Percentiles rank a stretch among this genome's conserved stretches.
phyloP scores from a whole-genome alignment of 1,140 invertebrate genomes.

The Matsumurasca onukii region DNA sequence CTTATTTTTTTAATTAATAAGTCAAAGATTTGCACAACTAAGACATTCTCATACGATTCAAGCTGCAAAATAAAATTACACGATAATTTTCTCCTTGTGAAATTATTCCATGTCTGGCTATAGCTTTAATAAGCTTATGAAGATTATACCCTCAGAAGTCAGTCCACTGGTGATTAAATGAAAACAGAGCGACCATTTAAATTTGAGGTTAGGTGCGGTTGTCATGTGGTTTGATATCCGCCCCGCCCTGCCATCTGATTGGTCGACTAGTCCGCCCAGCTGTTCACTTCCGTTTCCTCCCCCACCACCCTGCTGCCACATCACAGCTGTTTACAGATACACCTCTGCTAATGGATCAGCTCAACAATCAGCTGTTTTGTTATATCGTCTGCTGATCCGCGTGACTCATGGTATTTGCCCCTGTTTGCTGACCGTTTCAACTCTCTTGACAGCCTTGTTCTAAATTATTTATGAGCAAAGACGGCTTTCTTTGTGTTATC shows the following conservation, averaged over 20 bases:
- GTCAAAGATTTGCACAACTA: too few species aligned
- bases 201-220: too few species aligned
- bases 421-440: not conserved
- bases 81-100: too few species aligned
- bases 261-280: not conserved
- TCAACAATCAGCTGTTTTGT: not conserved
- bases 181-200: not conserved
- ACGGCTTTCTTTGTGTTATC: too few species aligned
- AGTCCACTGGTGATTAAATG: not conserved
- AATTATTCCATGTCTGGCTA: too few species aligned
- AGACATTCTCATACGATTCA: too few species aligned
- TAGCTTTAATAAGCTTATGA: too few species aligned
- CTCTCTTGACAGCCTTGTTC: not conserved
- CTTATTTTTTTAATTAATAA: too few species aligned
- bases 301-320: not conserved
- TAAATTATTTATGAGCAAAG: not conserved
- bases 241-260: not conserved
- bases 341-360: conserved; percentile 21
- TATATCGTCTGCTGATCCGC: not conserved
- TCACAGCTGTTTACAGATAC: not conserved
- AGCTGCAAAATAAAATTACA: too few species aligned
- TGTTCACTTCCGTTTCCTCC: conserved; percentile 9
- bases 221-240: conserved; percentile 17
- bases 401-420: not conserved
- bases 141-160: too few species aligned